Base-by-base conservation (phyloP, 2,797 vertebrate genomes). In the Prionace glauca region DNA sequence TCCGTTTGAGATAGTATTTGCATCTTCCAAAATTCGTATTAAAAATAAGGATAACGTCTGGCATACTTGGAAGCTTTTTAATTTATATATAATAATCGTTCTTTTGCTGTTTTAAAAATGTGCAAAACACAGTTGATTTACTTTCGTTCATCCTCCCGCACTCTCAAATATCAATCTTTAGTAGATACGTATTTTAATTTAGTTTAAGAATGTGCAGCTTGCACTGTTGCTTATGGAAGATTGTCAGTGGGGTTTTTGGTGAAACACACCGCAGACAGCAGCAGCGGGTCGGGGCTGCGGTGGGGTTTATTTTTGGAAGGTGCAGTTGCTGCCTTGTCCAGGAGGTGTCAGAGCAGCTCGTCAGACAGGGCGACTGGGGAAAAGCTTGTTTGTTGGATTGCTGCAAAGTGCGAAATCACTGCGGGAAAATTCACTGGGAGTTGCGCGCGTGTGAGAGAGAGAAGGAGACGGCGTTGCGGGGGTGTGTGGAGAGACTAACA, bases 371-470 rank as follows among this genome's bases (percentile, higher is more conserved):
- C n/a, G 62, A 26, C 62, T n/a, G 32, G 90, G 8, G 36, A 92
- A 92, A 62, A 67, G n/a, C 79, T 45, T 84, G 81, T 69, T 92
- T 69, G 65, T 92, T 67, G 22, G 71, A 74, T 95, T 95, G 93
- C 93, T 95, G 93, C 93, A 95, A 72, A 74, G 69, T 95, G 93
- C 71, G 45, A 95, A 95, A 95, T 77, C 93, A 95, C 93, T 95
- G 93, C 93, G 93, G 93, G 93, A 77, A 95, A 95, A 95, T 95
- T 56, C 93, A 72, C 93, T 56, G 69, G 93, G 62, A 77, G 29
- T 95, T 95, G 45, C 41, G 29, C 8, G 81, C 45, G 81, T 22
- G 36, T 9, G 81, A 29, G 26, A 65, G 60, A 4, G 62, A n/a
- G 32, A 12, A 65, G 7, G 7, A 22, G 88, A 45, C 50, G 11